Evolutionary conservation across 2,888 invertebrate species (phyloP).

Genomic region (Dryocosmus kuriphilus): DNA sequence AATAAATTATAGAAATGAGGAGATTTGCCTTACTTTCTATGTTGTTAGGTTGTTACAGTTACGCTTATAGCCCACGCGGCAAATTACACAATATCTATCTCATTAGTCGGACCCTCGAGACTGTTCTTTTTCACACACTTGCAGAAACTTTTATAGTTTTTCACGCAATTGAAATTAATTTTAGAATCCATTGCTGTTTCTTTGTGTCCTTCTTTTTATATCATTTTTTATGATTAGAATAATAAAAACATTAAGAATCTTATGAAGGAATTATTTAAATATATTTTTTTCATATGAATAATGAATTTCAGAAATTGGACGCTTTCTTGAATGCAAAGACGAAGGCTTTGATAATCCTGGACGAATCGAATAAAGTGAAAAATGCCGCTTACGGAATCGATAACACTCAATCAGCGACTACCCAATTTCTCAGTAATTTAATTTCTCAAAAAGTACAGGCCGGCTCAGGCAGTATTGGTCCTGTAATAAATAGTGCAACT

Average conservation of each 20-base stretch:
- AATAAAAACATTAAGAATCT: too few relatives aligned
- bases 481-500: constrained; percentile 83
- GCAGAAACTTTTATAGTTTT: not conserved
- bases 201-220: too few relatives aligned
- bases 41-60: constrained; percentile 28
- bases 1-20: constrained; percentile 12
- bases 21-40: constrained; percentile 13
- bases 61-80: not conserved
- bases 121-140: not conserved
- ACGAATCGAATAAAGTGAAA: constrained; percentile 86
- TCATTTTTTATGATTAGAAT: too few relatives aligned
- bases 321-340: constrained; percentile 90
- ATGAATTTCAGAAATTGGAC: constrained; percentile 86
- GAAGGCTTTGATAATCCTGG: constrained; percentile 84
- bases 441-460: constrained; percentile 86
- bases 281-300: not conserved
- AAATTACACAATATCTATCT: constrained; percentile 4
- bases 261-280: not conserved
- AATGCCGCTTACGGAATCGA: constrained; percentile 88
- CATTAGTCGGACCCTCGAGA: not conserved
- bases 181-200: not conserved
- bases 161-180: not conserved
- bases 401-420: constrained; percentile 81
- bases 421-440: constrained; percentile 81
- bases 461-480: constrained; percentile 80